These are phyloP conservation scores for Mythimna ferrago DNA, from an alignment of 2,888 invertebrate genomes.

Conservation along the genomic window DNA sequence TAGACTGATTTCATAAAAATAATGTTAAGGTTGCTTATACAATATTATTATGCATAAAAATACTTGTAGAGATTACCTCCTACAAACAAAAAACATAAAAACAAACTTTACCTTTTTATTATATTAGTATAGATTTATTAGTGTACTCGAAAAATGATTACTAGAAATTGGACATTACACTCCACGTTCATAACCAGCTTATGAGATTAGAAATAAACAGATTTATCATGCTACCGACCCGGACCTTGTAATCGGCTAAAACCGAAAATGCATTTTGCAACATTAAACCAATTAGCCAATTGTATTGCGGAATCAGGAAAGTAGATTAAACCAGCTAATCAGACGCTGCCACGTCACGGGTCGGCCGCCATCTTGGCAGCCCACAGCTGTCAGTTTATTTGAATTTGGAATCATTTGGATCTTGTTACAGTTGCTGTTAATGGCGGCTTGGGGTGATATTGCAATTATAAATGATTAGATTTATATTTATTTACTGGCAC, in stretches of 20 bases:
- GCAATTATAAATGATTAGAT: too few species aligned
- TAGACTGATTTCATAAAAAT: too few species aligned
- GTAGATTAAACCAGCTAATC: constrained; percentile 25
- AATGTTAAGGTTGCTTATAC: too few species aligned
- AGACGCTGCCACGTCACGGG: background rate
- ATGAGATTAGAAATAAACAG: background rate
- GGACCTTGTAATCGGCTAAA: background rate
- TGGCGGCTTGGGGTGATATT: background rate
- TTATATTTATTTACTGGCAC: too few species aligned
- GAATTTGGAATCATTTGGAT: background rate
- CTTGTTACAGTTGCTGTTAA: background rate
- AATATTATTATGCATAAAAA: too few species aligned
- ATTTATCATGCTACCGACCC: background rate
- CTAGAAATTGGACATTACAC: background rate
- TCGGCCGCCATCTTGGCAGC: background rate
- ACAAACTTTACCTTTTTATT: too few species aligned
- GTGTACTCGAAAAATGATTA: too few species aligned
- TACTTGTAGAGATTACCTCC: too few species aligned
- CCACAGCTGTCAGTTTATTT: constrained; percentile 2
- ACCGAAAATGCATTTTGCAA: constrained; percentile 9
- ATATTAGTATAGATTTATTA: too few species aligned
- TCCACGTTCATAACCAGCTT: background rate
- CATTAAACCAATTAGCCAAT: constrained; percentile 28
- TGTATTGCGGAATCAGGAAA: constrained; percentile 10
- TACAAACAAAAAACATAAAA: too few species aligned